phyloP scores from a whole-genome alignment of 1,140 invertebrate genomes.

The Holcopasites calliopsidis region DNA sequence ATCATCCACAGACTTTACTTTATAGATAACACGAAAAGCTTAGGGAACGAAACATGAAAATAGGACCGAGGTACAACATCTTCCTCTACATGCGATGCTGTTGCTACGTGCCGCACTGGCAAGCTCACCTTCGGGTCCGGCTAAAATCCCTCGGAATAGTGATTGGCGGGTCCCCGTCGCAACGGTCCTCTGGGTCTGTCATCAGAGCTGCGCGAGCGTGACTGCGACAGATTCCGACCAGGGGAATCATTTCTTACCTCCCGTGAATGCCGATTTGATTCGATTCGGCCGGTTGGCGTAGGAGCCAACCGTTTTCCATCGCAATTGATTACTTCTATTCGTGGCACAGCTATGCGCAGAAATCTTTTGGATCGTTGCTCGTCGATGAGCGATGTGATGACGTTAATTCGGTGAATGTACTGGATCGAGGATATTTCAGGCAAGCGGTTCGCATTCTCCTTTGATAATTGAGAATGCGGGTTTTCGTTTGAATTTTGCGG shows the following conservation, averaged over 20 bases:
- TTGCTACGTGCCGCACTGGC: conserved; percentile 21
- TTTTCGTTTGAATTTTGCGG: neutral
- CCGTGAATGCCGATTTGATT: conserved; percentile 57
- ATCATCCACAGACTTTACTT: too few species aligned
- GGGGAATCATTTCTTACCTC: conserved; percentile 51
- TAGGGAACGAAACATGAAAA: too few species aligned
- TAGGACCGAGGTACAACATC: too few species aligned
- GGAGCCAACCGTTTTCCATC: conserved; percentile 35
- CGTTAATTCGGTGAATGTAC: neutral
- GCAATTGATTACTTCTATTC: conserved; percentile 41
- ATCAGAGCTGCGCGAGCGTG: conserved; percentile 58
- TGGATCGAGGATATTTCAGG: neutral
- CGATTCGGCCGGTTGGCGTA: conserved; percentile 42
- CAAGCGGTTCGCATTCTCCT: neutral
- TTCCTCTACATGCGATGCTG: too few species aligned
- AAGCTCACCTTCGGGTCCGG: conserved; percentile 5
- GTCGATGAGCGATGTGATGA: conserved; percentile 2
- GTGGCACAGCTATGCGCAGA: neutral
- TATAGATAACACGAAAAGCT: too few species aligned
- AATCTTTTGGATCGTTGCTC: neutral
- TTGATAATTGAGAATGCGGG: neutral
- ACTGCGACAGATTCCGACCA: conserved; percentile 53
- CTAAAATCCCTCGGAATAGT: conserved; percentile 53
- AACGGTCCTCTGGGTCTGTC: conserved; percentile 62
- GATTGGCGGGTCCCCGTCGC: conserved; percentile 61